Evolutionary conservation across 2,888 invertebrate species (phyloP), one percentile per base, ranked within the genome.

Genomic region (Philereme vetulata): DNA sequence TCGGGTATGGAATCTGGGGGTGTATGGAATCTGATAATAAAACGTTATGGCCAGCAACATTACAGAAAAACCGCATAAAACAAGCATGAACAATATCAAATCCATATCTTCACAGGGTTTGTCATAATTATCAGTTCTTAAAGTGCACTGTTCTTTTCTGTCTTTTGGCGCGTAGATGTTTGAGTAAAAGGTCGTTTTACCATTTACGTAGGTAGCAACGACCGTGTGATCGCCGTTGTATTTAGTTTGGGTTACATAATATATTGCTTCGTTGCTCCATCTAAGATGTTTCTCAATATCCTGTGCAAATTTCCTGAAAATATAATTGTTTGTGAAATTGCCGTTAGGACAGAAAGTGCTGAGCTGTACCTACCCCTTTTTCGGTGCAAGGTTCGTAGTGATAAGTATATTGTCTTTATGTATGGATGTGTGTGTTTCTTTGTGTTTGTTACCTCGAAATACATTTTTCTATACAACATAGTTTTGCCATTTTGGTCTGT

Each of bases 21-120:
- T 42, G 5, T 60, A 51, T 50, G 67, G 43, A 4, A 65, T 35
- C 42, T 51, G 4, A 21, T 60, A 67, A 42, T 62, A 65, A 9
- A 51, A 60, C 4, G 57, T 44, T 1, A 66, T 60, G 2, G 51
- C 50, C 9, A 81, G 74, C n/a, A 74, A 5, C n/a, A 76, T 60
- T 0, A 78, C 0, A 0, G 68, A 36, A 0, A 70, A 47, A 7
- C 74, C 35, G 5, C 72, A 38, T 0, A 76, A 0, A 0, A 71
- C 55, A 0, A 71, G 36, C 62, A 77, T 60, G 0, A 75, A 21
- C 0, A 68, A 38, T 0, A 77, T 49, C 0, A 75, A n/a, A 1
- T 66, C 36, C 0, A 4, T 42, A 4, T 74, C 63, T 4, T 72
- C 60, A 49, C 82, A 82, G 0, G 73, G 69, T 0, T 62, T 54